Base-by-base conservation (phyloP, 2,113 vertebrate species). In the Pleuronectes platessa region DNA sequence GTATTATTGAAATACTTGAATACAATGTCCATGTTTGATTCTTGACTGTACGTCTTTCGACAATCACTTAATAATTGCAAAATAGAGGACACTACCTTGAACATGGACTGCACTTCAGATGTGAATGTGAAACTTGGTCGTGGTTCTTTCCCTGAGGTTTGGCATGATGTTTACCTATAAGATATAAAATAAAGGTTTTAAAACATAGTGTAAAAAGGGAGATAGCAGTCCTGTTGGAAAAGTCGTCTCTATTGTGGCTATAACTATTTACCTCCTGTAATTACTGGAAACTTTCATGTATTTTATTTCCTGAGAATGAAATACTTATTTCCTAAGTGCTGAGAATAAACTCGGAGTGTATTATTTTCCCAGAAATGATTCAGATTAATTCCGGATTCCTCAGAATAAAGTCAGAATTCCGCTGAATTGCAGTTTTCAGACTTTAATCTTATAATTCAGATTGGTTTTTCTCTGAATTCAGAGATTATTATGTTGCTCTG, bases 81-180 rank as follows among this genome's bases (percentile, higher is more conserved):
- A 54, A 26, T 58, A 24, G 68, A 35, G 21, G 54, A 61, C 67
- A 74, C 72, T 91, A 95, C 94, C 94, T 94, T 69, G 77, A 85
- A 88, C 90, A 92, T 89, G 95, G 94, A 92, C 92, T 96, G 87
- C 92, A 90, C 79, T 94, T 94, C 74, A 93, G 82, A 81, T 95
- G 92, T 65, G 92, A 90, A 78, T 94, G 88, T 78, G 86, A 85
- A 86, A 84, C 93, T 68, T 91, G 92, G 81, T 92, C 93, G 58
- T 90, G 86, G 78, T 90, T 94, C 84, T 92, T 92, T 87, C 96
- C 95, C 78, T 95, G 91, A 93, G 75, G 71, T 83, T 92, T 92
- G 53, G 83, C 51, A 79, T 87, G 89, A 86, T 93, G 86, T 90
- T 93, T 93, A 80, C 89, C 94, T 95, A 61, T 20, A 83, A 83